Evolutionary conservation across 2,797 vertebrate species (phyloP).

Genomic region (Megalops cyprinoides): DNA sequence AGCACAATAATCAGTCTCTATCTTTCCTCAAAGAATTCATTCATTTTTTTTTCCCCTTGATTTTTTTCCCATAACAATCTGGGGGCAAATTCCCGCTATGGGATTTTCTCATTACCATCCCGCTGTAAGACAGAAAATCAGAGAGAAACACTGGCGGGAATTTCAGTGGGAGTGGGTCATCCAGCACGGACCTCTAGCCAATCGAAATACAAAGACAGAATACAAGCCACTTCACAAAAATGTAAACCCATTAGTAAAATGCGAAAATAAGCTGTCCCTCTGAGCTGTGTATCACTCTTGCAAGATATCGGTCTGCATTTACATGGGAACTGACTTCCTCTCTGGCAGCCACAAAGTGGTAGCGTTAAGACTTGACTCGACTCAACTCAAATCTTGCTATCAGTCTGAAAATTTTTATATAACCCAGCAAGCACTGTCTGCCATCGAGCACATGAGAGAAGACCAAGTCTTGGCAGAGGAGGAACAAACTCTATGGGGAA

Average conservation of each 20-base stretch:
- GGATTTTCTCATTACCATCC: slow-evolving; percentile 30
- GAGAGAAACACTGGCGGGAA: not conserved
- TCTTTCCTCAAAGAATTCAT: not conserved
- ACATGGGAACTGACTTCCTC: slow-evolving; percentile 33
- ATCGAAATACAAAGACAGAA: slow-evolving; percentile 36
- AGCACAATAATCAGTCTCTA: not conserved
- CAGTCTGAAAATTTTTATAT: not conserved
- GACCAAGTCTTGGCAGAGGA: not conserved
- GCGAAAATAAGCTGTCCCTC: slow-evolving; percentile 35
- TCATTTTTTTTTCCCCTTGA: not conserved
- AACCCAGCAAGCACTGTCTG: too few relatives aligned
- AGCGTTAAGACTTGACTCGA: slow-evolving; percentile 13
- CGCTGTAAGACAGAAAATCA: not conserved
- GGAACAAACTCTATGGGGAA: too few relatives aligned
- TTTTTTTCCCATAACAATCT: slow-evolving; percentile 19
- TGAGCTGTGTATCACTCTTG: slow-evolving; percentile 18
- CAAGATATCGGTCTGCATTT: slow-evolving; percentile 29
- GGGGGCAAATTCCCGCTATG: slow-evolving; percentile 6
- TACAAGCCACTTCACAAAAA: slow-evolving; percentile 28
- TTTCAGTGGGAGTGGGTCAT: slow-evolving; percentile 22
- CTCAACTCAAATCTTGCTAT: slow-evolving; percentile 13
- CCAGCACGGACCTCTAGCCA: slow-evolving; percentile 20
- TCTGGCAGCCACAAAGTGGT: slow-evolving; percentile 4
- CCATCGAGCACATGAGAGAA: too few relatives aligned
- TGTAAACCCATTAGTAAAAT: slow-evolving; percentile 28